Percentiles rank a stretch among this genome's conserved stretches.
phyloP scores from a whole-genome alignment of 2,888 invertebrate species.

The Acanthosepion esculentum region DNA sequence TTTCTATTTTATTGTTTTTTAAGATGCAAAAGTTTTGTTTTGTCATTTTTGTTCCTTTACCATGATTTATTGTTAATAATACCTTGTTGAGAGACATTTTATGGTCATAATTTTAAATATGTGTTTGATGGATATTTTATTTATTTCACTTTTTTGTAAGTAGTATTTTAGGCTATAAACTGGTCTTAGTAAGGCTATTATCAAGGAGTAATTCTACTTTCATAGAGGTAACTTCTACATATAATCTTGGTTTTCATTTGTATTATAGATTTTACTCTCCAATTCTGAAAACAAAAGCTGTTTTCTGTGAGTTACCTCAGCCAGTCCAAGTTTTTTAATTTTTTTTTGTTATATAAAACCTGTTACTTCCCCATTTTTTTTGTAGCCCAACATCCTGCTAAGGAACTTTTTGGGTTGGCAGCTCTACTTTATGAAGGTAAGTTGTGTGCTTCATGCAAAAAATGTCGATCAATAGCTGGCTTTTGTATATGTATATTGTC shows the following conservation, averaged over 20 bases:
- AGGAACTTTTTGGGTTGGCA: constrained; percentile 46
- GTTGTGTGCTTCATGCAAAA: constrained; percentile 40
- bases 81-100: background rate
- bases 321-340: background rate
- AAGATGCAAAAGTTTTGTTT: too few species aligned
- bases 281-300: background rate
- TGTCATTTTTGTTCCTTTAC: too few species aligned
- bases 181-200: background rate
- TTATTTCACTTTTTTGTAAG: background rate
- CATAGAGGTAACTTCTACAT: background rate
- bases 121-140: background rate
- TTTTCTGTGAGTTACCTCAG: background rate
- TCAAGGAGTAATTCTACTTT: background rate
- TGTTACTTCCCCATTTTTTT: constrained; percentile 42
- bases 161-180: background rate
- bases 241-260: background rate
- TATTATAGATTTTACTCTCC: background rate
- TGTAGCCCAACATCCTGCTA: constrained; percentile 47
- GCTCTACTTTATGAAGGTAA: constrained; percentile 47
- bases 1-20: too few species aligned
- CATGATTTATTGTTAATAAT: background rate
- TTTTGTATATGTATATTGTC: constrained; percentile 33
- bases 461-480: constrained; percentile 23
- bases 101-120: background rate
- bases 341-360: constrained; percentile 35